Evolutionary conservation across 1,140 invertebrate species (phyloP), one percentile per base, ranked within the genome.

Genomic region (Hycleus cichorii): DNA sequence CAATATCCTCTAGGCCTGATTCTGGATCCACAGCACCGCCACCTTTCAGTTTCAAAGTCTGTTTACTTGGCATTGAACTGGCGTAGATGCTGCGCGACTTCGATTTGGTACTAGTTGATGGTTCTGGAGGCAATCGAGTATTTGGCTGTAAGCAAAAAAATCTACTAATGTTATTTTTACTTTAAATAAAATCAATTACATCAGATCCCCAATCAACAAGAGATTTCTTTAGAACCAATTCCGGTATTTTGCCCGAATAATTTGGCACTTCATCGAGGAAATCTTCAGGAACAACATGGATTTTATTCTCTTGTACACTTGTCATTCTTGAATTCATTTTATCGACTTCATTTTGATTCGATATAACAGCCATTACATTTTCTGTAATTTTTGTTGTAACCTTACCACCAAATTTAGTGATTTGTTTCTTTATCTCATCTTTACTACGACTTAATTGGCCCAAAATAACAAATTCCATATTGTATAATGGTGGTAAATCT

Each of bases 21-120:
- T 93, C 91, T 0, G 94, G 92, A 77, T 98, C 95, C 2, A 93
- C 88, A 4, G 93, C 91, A 9, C 85, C 84, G 1, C 91, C 93
- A 73, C 86, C 89, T 79, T 96, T 94, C 8, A 97, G 74, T 63
- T 84, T 87, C 52, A 96, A 70, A 63, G 87, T 95, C 46, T 89
- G 78, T 58, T 81, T 81, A 24, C 78, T 81, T 7, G 84, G 84
- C 39, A 73, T 67, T 0, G 83, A 85, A 69, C 84, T 87, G 25
- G 81, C 80, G 66, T 83, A 88, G 32, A 78, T 78, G 69, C 85
- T 88, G 53, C 82, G 83, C 0, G 75, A 78, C 48, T 78, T 81
- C 1, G 78, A 78, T 60, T 80, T 82, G 38, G 77, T 79, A 38
- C 59, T 66, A 2, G 51, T 65, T 8, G 67, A 62, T 11, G 65